Conservation (phyloP, 2,797 vertebrate species). For the Epinephelus awoara region DNA sequence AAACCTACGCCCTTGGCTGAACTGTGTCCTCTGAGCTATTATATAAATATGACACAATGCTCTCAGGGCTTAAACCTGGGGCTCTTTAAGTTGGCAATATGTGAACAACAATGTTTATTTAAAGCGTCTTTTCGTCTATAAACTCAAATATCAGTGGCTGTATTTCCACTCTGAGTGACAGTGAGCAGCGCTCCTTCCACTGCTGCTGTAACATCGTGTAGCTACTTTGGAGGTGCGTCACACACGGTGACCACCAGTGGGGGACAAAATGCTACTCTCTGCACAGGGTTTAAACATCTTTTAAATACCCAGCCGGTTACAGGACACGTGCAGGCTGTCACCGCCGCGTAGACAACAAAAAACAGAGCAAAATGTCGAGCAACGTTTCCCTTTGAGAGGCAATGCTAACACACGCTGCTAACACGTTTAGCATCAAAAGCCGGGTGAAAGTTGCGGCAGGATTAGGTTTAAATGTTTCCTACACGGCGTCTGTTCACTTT, state of each 20-base stretch:
- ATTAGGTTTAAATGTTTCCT: no score
- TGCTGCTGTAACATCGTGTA: constrained; percentile 2
- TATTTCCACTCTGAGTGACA: not conserved
- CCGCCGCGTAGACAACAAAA: fast-evolving
- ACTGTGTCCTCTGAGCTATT: no score
- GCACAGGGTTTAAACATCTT: not conserved
- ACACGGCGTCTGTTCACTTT: fast-evolving
- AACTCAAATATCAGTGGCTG: not conserved
- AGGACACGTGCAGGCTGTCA: not conserved
- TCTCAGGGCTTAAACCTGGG: no score
- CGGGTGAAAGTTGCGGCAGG: not conserved
- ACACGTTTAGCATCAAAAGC: not conserved
- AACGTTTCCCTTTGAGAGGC: not conserved
- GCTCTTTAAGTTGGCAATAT: not conserved
- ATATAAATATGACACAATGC: no score
- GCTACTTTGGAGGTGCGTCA: no score
- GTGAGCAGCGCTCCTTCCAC: not conserved
- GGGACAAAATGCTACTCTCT: not conserved
- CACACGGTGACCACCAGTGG: constrained; percentile 34
- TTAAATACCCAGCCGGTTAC: not conserved
- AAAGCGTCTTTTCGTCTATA: no score
- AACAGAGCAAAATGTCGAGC: not conserved
- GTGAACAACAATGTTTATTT: no score
- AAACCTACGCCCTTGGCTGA: no score
- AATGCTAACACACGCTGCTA: no score